phyloP scores from a whole-genome alignment of 2,113 vertebrate genomes.

The Gorsachius goisagi region DNA sequence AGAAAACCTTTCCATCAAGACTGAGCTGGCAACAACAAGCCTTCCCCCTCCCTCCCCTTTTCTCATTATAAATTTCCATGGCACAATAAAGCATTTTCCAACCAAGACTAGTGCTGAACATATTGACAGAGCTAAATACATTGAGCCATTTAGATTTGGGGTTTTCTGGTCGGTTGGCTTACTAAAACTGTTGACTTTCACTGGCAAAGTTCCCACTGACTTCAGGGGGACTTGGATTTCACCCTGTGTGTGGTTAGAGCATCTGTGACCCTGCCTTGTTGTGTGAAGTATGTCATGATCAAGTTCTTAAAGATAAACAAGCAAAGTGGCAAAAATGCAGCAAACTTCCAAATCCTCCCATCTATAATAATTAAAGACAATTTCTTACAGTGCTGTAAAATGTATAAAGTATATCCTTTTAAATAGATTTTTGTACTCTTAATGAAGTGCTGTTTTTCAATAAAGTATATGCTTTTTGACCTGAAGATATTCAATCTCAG shows the following conservation, averaged over 20 bases:
- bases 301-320: slow-evolving; percentile 17
- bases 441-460: slow-evolving; percentile 4
- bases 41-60: neutral
- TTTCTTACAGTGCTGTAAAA: neutral
- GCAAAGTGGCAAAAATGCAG: slow-evolving; percentile 3
- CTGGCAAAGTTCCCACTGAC: slow-evolving; percentile 34
- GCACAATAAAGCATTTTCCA: slow-evolving; percentile 60
- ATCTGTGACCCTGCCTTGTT: neutral
- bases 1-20: slow-evolving; percentile 11
- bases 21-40: slow-evolving; percentile 13
- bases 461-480: neutral
- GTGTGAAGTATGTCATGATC: neutral
- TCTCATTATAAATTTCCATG: slow-evolving; percentile 42
- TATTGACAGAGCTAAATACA: slow-evolving; percentile 6
- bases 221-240: slow-evolving; percentile 31
- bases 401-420: neutral
- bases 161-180: slow-evolving; percentile 45
- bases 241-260: slow-evolving; percentile 2
- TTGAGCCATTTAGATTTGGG: slow-evolving; percentile 16
- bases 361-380: neutral
- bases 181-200: slow-evolving; percentile 22
- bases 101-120: neutral
- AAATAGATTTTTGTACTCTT: neutral
- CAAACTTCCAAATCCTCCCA: neutral
- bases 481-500: neutral